Conservation (phyloP, 2,888 invertebrate species). For the Cryptus armator region DNA sequence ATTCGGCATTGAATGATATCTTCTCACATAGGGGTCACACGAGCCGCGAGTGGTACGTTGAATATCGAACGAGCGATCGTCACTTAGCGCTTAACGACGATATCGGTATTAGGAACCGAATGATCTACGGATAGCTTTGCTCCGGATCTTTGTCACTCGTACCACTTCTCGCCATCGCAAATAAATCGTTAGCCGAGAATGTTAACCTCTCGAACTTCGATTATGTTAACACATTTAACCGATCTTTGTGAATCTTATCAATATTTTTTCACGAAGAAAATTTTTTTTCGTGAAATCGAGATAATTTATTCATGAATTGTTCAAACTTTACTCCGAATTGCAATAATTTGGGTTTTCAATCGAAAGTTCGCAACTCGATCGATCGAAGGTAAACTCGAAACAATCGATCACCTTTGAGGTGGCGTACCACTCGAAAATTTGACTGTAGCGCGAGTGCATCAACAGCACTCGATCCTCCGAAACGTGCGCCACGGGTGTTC, state of each 20-base stretch:
- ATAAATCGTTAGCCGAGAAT: background rate
- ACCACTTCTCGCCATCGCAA: background rate
- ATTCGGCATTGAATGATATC: conserved; percentile 13
- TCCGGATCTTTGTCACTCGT: background rate
- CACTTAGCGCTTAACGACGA: background rate
- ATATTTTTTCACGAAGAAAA: background rate
- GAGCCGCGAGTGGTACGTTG: background rate
- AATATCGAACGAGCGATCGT: conserved; percentile 16
- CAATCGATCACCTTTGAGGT: conserved; percentile 40
- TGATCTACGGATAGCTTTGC: background rate
- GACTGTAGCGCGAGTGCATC: conserved; percentile 9
- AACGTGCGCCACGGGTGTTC: conserved; percentile 17
- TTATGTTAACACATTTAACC: background rate
- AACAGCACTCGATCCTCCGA: conserved; percentile 31
- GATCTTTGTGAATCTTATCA: no score
- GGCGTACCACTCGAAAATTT: conserved; percentile 17
- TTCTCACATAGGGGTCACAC: background rate
- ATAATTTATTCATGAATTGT: background rate
- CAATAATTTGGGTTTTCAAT: background rate
- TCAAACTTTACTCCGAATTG: background rate
- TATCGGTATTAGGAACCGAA: conserved; percentile 3
- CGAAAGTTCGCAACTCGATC: background rate
- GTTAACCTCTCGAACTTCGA: background rate
- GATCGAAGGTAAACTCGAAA: conserved; percentile 23
- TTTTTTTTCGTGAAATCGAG: background rate